phyloP scores from a whole-genome alignment of 2,113 vertebrate genomes.

The Tamias sibiricus region DNA sequence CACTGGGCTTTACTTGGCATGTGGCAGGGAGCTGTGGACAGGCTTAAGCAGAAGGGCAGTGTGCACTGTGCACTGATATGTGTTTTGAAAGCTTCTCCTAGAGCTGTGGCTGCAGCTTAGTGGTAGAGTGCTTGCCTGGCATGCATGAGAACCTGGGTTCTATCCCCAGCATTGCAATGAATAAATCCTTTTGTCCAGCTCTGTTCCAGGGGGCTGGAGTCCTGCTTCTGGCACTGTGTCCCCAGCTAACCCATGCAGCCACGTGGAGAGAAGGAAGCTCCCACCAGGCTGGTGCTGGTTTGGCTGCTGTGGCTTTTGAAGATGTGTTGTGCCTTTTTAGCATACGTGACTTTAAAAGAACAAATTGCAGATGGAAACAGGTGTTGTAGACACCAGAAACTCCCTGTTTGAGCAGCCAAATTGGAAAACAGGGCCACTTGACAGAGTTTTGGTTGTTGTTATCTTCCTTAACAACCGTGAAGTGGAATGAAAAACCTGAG shows the following conservation, averaged over 20 bases:
- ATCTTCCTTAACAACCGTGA: slow-evolving; percentile 51
- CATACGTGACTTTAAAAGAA: neutral
- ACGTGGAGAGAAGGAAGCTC: accelerated
- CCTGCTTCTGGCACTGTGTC: neutral
- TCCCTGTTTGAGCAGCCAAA: neutral
- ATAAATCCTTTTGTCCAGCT: too few species aligned
- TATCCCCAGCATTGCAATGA: neutral
- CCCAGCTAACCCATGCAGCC: neutral
- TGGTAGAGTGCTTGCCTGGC: neutral
- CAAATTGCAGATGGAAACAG: neutral
- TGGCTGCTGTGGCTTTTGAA: neutral
- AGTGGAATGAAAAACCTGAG: slow-evolving; percentile 31
- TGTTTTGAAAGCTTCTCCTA: neutral
- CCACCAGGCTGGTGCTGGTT: too few species aligned
- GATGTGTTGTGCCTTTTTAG: accelerated
- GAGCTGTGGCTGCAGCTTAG: neutral
- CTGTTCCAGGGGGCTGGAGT: neutral
- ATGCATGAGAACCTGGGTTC: neutral
- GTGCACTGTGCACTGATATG: neutral
- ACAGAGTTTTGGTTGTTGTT: slow-evolving; percentile 38
- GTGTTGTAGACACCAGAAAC: neutral
- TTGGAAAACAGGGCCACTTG: slow-evolving; percentile 25
- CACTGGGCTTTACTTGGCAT: accelerated
- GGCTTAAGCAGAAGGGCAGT: neutral
- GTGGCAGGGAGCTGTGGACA: accelerated